Conservation (phyloP, 2,797 vertebrate species). For the Eupleurogrammus muticus region DNA sequence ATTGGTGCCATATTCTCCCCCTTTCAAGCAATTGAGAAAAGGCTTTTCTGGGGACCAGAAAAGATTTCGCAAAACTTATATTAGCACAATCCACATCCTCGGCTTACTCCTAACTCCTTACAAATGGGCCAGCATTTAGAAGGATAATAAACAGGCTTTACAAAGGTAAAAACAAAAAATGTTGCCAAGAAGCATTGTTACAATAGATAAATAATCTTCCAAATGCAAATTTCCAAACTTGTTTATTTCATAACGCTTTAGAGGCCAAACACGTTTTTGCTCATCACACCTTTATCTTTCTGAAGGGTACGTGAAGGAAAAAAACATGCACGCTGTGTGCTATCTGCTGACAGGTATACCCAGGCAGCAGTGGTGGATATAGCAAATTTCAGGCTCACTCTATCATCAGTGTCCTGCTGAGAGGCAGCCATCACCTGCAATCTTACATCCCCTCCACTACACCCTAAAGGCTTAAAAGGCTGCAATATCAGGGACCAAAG, state of each 20-base stretch:
- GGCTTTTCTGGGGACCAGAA: not conserved
- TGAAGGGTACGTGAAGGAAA: conserved; percentile 34
- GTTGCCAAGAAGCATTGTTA: no score
- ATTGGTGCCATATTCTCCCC: not conserved
- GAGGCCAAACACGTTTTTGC: conserved; percentile 17
- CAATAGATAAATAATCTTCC: no score
- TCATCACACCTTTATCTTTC: conserved; percentile 20
- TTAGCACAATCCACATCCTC: no score
- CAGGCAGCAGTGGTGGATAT: conserved; percentile 20
- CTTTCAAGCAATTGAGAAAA: conserved; percentile 16
- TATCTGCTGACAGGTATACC: conserved; percentile 1
- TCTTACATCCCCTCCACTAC: conserved; percentile 11
- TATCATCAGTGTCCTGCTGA: conserved; percentile 17
- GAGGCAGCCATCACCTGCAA: conserved; percentile 9
- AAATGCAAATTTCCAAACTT: no score
- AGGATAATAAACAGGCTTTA: no score
- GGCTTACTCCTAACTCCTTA: no score
- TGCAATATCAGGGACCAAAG: conserved; percentile 19
- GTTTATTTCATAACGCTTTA: conserved; percentile 2
- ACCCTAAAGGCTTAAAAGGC: conserved; percentile 24
- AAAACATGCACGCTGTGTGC: conserved; percentile 18
- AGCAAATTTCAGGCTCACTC: conserved; percentile 27
- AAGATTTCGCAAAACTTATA: no score
- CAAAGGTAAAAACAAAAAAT: no score
- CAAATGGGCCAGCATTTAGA: no score